Evolutionary conservation across 2,888 invertebrate genomes (phyloP), one percentile per base, ranked within the genome.

Genomic region (Eupithecia subfuscata): DNA sequence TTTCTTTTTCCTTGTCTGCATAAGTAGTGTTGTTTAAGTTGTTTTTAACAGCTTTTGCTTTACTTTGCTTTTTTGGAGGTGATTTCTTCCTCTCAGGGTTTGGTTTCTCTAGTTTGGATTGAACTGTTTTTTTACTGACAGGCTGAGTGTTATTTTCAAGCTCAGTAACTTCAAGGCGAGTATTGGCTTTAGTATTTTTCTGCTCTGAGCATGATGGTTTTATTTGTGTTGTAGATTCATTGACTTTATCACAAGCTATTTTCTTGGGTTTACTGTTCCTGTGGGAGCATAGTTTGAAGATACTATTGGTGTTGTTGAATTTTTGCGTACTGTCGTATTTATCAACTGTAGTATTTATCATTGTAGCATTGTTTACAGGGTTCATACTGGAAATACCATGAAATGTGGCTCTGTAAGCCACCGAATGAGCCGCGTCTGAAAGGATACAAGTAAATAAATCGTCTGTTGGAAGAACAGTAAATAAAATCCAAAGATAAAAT

Each of bases 201-300:
- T 45, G 75, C 12, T 78, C 75, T 69, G 71, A 74, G 69, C 18
- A 63, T 60, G 68, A 22, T 52, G 80, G 81, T 75, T 82, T 80
- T 72, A 80, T 78, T 30, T 75, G 74, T 78, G 79, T 81, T 4
- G 52, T 16, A 43, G 40, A 22, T 22, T 67, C 22, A 43, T 45
- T 68, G 2, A 68, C 25, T 68, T 22, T 43, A 2, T 43, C 43
- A 43, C 22, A 45, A 16, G 25, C 37, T 14, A 40, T 64, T 75
- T 71, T 64, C 68, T 60, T 52, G 56, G 78, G 77, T 69, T 80
- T 82, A 25, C 78, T 82, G 72, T 70, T 75, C 78, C 78, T 81
- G 65, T 87, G 87, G 25, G 86, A 84, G 75, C 77, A 83, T 12
- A 87, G 68, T 68, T 74, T 82, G 1, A 84, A 73, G 34, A 75